These are phyloP conservation scores for Zoanthus solanderi DNA, from an alignment of 92 coral and sea anemone genomes.

Conservation along the genomic window DNA sequence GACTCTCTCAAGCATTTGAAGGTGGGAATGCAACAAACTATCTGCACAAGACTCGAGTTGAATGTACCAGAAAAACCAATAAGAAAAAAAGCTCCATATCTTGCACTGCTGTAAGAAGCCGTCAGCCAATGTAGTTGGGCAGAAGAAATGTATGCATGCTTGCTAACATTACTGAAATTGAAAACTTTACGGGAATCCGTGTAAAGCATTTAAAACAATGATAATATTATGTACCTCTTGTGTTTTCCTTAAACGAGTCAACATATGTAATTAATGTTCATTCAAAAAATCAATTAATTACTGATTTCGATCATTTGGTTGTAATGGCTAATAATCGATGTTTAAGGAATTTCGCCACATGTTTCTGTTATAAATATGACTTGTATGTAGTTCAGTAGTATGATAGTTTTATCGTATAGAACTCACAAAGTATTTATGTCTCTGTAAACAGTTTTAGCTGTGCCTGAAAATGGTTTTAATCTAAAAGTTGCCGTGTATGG, in stretches of 20 bases:
- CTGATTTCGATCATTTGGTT: not conserved
- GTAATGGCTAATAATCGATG: not conserved
- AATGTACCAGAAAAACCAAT: not conserved
- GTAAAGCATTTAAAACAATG: constrained; percentile 11
- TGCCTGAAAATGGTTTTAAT: too few relatives aligned
- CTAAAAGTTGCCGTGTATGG: too few relatives aligned
- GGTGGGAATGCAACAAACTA: constrained; percentile 22
- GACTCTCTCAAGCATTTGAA: constrained; percentile 11
- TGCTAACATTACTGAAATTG: constrained; percentile 1
- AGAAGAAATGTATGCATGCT: not conserved
- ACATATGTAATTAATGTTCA: not conserved
- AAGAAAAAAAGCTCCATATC: constrained; percentile 8
- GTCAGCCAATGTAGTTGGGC: constrained; percentile 24
- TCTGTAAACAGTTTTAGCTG: too few relatives aligned
- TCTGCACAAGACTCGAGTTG: constrained; percentile 27
- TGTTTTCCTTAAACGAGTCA: not conserved
- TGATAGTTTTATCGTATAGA: too few relatives aligned
- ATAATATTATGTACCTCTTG: constrained; percentile 12
- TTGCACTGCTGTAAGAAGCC: constrained; percentile 16
- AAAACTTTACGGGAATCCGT: not conserved
- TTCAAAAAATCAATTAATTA: not conserved
- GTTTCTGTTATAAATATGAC: too few relatives aligned
- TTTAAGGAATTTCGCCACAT: too few relatives aligned
- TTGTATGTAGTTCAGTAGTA: too few relatives aligned
- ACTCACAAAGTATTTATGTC: too few relatives aligned